Evolutionary conservation across 2,113 vertebrate genomes (phyloP).

Genomic region (Sminthopsis crassicaudata): DNA sequence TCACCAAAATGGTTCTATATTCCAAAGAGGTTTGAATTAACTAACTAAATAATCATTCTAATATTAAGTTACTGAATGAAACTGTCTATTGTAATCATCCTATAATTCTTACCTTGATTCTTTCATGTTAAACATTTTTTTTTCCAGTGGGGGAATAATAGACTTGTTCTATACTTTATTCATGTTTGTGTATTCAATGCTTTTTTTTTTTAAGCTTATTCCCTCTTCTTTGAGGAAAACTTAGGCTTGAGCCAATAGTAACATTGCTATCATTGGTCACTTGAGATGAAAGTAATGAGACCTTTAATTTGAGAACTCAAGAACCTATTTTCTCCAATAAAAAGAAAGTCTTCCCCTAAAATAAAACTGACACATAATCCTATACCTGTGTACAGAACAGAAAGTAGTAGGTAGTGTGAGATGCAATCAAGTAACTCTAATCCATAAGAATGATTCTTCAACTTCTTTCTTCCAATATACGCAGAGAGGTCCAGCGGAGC

Average conservation of each 20-base stretch:
- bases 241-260: background rate
- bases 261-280: background rate
- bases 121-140: background rate
- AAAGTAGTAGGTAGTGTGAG: background rate
- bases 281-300: background rate
- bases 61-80: background rate
- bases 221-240: background rate
- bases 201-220: background rate
- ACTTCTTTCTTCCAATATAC: background rate
- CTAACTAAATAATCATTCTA: background rate
- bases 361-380: background rate
- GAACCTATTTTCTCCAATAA: background rate
- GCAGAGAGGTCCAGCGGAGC: background rate
- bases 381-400: background rate
- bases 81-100: background rate
- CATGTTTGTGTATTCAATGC: background rate
- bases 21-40: background rate
- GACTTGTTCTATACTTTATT: background rate
- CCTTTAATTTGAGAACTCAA: background rate
- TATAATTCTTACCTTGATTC: background rate
- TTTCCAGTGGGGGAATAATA: background rate
- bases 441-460: background rate
- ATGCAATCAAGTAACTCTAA: background rate
- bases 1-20: background rate
- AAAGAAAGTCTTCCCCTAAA: background rate